These are phyloP conservation scores for Peromyscus eremicus DNA, from an alignment of 2,797 vertebrate genomes.

Conservation along the genomic window DNA sequence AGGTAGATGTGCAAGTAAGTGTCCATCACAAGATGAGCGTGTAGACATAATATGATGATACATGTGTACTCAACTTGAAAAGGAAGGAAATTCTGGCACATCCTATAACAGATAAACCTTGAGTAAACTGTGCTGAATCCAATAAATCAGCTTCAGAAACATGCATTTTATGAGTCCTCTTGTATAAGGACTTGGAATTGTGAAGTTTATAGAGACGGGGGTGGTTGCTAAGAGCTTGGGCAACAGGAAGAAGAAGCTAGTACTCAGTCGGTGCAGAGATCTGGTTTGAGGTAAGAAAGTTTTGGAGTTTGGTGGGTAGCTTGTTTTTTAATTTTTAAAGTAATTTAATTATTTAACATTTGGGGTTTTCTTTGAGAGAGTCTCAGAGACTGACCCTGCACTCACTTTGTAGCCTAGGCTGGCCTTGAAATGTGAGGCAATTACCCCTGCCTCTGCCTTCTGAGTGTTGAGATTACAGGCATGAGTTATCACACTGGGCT, in stretches of 20 bases:
- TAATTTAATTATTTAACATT: background rate
- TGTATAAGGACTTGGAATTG: background rate
- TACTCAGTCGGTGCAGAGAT: background rate
- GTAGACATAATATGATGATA: background rate
- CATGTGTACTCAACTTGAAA: background rate
- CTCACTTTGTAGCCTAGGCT: background rate
- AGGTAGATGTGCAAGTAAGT: background rate
- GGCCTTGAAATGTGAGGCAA: background rate
- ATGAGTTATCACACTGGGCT: background rate
- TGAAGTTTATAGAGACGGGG: background rate
- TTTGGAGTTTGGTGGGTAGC: background rate
- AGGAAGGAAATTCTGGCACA: background rate
- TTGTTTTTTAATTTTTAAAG: background rate
- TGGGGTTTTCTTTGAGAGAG: background rate
- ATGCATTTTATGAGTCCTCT: background rate
- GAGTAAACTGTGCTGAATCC: background rate
- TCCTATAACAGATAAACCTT: background rate
- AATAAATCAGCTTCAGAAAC: background rate
- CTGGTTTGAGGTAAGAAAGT: background rate
- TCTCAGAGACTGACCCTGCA: background rate
- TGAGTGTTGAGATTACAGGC: background rate
- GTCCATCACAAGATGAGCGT: background rate
- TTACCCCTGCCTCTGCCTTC: background rate
- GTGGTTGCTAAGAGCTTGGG: background rate
- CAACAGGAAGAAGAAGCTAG: background rate